These are phyloP conservation scores for Anniella stebbinsi DNA, from an alignment of 2,797 vertebrate genomes.

Conservation along the genomic window DNA sequence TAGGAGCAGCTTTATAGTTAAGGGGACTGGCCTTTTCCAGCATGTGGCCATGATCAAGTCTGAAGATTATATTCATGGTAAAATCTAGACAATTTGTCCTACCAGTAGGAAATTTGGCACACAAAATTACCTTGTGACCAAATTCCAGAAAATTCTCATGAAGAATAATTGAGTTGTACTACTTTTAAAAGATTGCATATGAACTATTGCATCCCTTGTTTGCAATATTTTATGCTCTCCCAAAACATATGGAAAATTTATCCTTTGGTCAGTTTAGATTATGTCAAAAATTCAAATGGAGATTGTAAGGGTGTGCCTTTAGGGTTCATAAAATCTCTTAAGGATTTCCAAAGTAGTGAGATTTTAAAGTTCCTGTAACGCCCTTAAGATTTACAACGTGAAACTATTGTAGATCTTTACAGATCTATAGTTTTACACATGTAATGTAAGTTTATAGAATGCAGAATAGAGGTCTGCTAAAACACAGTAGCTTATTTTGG, in stretches of 20 bases:
- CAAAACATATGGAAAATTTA: neutral
- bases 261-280: neutral
- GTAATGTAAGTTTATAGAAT: too few relatives aligned
- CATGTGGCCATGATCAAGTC: neutral
- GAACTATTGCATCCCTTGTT: neutral
- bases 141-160: neutral
- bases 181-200: neutral
- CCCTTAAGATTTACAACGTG: too few relatives aligned
- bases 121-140: neutral
- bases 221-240: neutral
- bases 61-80: neutral
- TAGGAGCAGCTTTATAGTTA: neutral
- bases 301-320: neutral
- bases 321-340: neutral
- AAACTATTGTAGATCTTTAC: too few relatives aligned
- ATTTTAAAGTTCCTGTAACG: neutral
- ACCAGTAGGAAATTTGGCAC: neutral
- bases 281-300: neutral
- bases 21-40: neutral
- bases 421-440: too few relatives aligned
- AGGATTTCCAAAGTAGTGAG: neutral
- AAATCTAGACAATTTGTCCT: neutral
- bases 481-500: too few relatives aligned
- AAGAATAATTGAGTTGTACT: neutral
- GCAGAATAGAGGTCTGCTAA: too few relatives aligned